phyloP scores from a whole-genome alignment of 1,140 invertebrate genomes.

The Procambarus virginalis region DNA sequence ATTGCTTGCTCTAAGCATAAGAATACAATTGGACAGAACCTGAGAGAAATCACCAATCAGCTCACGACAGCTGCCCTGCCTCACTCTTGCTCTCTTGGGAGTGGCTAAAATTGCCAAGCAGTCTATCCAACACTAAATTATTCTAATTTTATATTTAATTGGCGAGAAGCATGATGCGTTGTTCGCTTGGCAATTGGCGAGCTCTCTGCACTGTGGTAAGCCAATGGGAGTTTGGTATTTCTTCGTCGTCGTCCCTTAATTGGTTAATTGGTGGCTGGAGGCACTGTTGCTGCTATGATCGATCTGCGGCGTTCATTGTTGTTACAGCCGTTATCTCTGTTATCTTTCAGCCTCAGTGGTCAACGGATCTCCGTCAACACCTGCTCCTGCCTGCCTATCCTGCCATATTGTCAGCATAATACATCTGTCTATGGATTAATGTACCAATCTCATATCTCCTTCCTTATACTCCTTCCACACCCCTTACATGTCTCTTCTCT shows the following conservation, averaged over 20 bases:
- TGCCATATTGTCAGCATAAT: no score
- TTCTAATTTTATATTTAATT: background rate
- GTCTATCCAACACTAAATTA: background rate
- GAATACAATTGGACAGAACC: background rate
- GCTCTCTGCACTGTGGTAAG: background rate
- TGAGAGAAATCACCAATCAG: background rate
- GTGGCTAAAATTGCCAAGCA: no score
- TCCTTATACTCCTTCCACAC: no score
- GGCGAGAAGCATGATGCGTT: background rate
- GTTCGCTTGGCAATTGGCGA: background rate
- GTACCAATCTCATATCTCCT: no score
- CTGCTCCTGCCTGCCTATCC: no score
- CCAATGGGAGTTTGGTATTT: background rate
- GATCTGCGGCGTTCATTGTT: no score
- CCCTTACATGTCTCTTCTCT: no score
- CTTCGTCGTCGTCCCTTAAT: background rate
- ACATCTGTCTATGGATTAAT: no score
- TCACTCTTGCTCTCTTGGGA: no score
- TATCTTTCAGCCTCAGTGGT: background rate
- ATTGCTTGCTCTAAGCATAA: no score
- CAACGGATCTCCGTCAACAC: background rate
- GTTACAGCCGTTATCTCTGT: background rate
- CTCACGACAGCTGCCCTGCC: no score
- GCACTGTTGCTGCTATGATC: no score
- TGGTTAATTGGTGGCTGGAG: background rate